Evolutionary conservation across 2,797 vertebrate species (phyloP), one percentile per base, ranked within the genome.

Genomic region (Lutra lutra): DNA sequence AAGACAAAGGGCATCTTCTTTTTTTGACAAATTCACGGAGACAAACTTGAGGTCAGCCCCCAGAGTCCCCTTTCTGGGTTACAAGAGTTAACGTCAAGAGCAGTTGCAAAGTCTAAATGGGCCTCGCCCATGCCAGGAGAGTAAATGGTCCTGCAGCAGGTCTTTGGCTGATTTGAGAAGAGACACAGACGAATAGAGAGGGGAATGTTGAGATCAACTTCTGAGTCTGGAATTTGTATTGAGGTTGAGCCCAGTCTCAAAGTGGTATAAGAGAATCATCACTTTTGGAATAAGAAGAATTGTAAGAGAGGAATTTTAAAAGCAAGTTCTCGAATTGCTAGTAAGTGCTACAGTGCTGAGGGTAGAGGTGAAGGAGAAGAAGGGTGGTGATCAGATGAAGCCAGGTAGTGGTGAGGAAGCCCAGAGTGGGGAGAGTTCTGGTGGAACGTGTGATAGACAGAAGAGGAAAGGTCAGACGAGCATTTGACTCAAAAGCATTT

Each of bases 401-500:
- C 6, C 78, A 40, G 88, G 43, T 0, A 3, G 38, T 25, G 9
- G n/a, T 11, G 2, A 20, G 73, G 72, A 89, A 86, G 40, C 43
- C 17, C 40, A 32, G 35, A 7, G 2, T 15, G 40, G 17, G n/a
- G 2, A 17, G 5, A 7, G 60, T 80, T 73, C 56, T 27, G 27
- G 54, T n/a, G 25, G 70, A 38, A 64, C n/a, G 46, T 89, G 66
- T 40, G 83, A 68, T 14, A 73, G 85, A 64, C 35, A 68, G 78
- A 46, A 64, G 35, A 70, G 8, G 18, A 92, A 94, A 89, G 51
- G 75, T 94, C 90, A 94, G 84, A 60, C 54, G 68, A 78, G 51
- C 66, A 66, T 93, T 86, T 75, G 84, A 93, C 56, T 96, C n/a
- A 58, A 82, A 88, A 75, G 66, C 25, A 68, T 95, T 95, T 97